These are phyloP conservation scores for Pogoniulus pusillus DNA, from an alignment of 2,797 vertebrate genomes.

Conservation along the genomic window DNA sequence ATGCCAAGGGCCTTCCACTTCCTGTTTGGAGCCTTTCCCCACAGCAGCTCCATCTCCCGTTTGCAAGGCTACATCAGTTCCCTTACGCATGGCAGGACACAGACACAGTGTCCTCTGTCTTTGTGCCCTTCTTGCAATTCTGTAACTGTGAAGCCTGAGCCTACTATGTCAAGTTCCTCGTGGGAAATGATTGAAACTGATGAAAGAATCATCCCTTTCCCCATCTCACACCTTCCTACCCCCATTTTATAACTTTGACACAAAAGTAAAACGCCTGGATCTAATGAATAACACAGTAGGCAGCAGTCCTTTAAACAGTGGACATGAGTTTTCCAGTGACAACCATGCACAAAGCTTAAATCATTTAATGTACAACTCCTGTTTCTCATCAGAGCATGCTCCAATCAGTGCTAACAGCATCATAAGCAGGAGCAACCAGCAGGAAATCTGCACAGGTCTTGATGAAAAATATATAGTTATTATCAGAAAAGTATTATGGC, in stretches of 20 bases:
- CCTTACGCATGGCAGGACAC: background rate
- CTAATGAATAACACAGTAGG: background rate
- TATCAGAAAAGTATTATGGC: background rate
- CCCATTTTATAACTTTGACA: background rate
- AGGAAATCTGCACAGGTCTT: background rate
- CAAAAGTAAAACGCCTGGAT: background rate
- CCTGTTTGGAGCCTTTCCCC: background rate
- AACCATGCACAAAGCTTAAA: background rate
- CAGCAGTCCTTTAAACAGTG: background rate
- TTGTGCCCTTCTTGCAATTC: background rate
- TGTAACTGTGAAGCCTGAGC: background rate
- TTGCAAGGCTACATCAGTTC: background rate
- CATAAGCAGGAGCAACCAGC: background rate
- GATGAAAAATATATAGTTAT: background rate
- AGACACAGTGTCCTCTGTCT: background rate
- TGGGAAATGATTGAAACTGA: rapidly evolving
- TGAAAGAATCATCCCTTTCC: background rate
- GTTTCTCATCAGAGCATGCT: background rate
- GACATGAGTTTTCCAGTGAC: background rate
- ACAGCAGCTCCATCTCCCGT: background rate
- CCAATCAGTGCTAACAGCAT: background rate
- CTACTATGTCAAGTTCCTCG: background rate
- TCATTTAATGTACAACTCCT: background rate
- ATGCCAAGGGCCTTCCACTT: background rate
- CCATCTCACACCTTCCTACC: background rate